Evolutionary conservation across 2,888 invertebrate genomes (phyloP).

Genomic region (Melinaea menophilus): DNA sequence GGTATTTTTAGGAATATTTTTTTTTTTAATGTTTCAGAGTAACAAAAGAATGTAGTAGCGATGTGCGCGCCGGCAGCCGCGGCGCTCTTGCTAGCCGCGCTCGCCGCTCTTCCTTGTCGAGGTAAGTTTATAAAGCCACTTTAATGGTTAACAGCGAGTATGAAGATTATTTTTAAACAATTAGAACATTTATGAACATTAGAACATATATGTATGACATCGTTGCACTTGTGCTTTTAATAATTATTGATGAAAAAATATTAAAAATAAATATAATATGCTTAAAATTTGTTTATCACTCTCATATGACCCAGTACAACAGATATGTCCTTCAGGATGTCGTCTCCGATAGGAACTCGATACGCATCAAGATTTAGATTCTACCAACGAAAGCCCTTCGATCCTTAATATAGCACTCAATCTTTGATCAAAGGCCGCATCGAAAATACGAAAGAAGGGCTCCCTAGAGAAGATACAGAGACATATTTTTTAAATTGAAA

Average conservation of each 20-base stretch:
- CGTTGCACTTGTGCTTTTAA: too few relatives aligned
- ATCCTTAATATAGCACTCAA: not conserved
- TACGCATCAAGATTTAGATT: not conserved
- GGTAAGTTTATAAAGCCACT: conserved; percentile 40
- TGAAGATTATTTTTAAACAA: too few relatives aligned
- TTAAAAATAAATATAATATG: too few relatives aligned
- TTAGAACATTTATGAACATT: too few relatives aligned
- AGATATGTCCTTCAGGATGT: not conserved
- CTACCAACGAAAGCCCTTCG: not conserved
- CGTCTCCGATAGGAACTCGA: not conserved
- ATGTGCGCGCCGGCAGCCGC: conserved; percentile 70
- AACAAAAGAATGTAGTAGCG: conserved; percentile 58
- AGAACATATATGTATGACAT: too few relatives aligned
- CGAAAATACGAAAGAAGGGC: not conserved
- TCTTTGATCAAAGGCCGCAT: conserved; percentile 2
- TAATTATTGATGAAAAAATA: too few relatives aligned
- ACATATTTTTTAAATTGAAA: not conserved
- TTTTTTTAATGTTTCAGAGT: conserved; percentile 49
- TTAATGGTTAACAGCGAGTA: too few relatives aligned
- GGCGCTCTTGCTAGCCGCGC: conserved; percentile 67
- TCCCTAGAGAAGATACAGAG: not conserved
- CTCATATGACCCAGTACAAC: too few relatives aligned
- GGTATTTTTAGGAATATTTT: too few relatives aligned
- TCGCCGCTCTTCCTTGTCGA: conserved; percentile 64
- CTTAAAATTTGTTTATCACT: too few relatives aligned